Base-by-base conservation (phyloP, 35 echinoderm and acorn worm species). In the Holothuria glaberrima region DNA sequence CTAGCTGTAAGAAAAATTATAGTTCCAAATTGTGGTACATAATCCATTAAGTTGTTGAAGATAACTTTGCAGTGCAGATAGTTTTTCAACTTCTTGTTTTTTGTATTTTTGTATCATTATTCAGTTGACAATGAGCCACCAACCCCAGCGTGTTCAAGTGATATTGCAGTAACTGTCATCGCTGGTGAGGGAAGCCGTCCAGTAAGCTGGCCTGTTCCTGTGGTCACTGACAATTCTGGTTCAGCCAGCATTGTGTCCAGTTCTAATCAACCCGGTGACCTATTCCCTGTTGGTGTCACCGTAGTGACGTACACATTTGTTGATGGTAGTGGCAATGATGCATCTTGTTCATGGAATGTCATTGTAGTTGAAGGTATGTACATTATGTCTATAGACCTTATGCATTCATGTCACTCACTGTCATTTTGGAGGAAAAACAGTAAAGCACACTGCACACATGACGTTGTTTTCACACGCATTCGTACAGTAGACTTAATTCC, bases 171-270 rank as follows among this genome's bases (percentile, higher is more conserved):
- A 6, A 57, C 92, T 17, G 67, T 90, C 0, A 60, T 80, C 10
- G 60, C 80, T 30, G 88, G 76, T 46, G 50, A 63, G 58, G 68
- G 60, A 65, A 59, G 64, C 45, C 72, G 72, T 14, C 32, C 32
- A 12, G 94, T 93, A 24, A 88, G 57, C 19, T 96, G 94, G 94
- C 22, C 52, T 30, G 54, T 78, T 45, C 94, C 94, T 19, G 89
- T 87, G 21, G 94, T 77, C 24, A 96, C 70, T 6, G 94, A 96
- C 36, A 93, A 96, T 63, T 93, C 88, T 27, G 94, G 94, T 7
- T 34, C 26, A 48, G 89, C 38, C 12, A 78, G 59, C 27, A 71
- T 81, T 34, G 87, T 90, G 18, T 54, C 59, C 18, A 80, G 61
- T n/a, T 86, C 80, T 18, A 57, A 75, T 57, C 14, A 58, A 29